Evolutionary conservation across 2,113 vertebrate genomes (phyloP).

Genomic region (Alethe castanea): DNA sequence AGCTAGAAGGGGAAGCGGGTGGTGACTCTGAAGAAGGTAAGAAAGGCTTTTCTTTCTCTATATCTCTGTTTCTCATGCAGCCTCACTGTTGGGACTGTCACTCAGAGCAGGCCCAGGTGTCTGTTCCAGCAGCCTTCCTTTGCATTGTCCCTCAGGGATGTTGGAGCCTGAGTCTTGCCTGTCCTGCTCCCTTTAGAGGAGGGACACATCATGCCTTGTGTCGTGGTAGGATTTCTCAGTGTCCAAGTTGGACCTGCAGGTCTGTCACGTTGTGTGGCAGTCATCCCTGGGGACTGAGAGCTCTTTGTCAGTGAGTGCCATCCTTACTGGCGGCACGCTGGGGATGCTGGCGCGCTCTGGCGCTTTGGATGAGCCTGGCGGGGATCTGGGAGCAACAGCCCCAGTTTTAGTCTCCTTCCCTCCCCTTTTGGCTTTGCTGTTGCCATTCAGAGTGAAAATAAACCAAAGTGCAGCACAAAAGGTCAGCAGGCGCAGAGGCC

Average conservation of each 20-base stretch:
- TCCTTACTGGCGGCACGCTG: accelerated
- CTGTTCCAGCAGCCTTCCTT: not conserved
- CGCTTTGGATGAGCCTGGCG: not conserved
- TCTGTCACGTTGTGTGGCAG: not conserved
- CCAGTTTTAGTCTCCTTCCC: not conserved
- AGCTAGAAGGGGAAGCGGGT: constrained; percentile 72
- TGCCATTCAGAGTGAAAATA: not conserved
- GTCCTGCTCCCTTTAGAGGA: not conserved
- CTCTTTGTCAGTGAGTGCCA: not conserved
- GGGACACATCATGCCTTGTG: not conserved
- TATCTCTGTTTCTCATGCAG: not conserved
- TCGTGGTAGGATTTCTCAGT: not conserved
- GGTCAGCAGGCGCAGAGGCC: not conserved
- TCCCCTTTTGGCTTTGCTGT: not conserved
- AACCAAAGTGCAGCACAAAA: constrained; percentile 10
- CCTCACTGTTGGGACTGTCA: not conserved
- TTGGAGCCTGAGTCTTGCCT: not conserved
- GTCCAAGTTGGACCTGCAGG: not conserved
- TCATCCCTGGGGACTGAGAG: not conserved
- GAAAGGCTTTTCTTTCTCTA: constrained; percentile 40
- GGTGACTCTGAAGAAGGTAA: constrained; percentile 84
- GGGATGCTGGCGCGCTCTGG: accelerated
- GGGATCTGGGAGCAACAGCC: not conserved
- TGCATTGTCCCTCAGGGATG: not conserved
- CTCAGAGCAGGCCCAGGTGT: not conserved